Evolutionary conservation across 2,888 invertebrate genomes (phyloP).

Genomic region (Monopis laevigella): DNA sequence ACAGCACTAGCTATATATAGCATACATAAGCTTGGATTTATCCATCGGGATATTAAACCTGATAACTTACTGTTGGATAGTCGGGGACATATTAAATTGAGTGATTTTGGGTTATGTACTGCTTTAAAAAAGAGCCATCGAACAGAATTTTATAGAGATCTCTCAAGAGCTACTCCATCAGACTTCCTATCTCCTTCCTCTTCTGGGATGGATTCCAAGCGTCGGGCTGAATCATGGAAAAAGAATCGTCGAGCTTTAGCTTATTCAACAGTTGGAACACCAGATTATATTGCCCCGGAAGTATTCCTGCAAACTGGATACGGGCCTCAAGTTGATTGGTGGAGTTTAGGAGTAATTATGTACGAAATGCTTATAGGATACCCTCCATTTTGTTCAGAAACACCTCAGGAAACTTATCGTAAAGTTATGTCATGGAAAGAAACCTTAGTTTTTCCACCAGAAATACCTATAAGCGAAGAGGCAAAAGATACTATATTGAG

Average conservation of each 20-base stretch:
- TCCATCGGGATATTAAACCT: constrained; percentile 98
- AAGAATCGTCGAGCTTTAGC: constrained; percentile 95
- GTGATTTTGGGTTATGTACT: constrained; percentile 99
- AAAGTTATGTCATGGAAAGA: constrained; percentile 99
- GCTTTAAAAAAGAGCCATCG: constrained; percentile 98
- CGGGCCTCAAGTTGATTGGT: constrained; percentile 98
- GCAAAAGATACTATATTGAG: constrained; percentile 94
- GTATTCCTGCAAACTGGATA: constrained; percentile 98
- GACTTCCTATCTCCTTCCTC: constrained; percentile 71
- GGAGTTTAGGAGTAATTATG: constrained; percentile 99
- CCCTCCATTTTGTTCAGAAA: constrained; percentile 99
- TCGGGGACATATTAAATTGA: constrained; percentile 94
- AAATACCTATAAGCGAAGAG: constrained; percentile 98
- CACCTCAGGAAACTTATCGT: constrained; percentile 94
- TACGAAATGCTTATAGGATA: constrained; percentile 99
- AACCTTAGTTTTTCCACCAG: constrained; percentile 97
- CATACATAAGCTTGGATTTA: constrained; percentile 97
- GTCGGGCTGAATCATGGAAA: constrained; percentile 99
- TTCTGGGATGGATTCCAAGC: constrained; percentile 92
- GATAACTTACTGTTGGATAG: constrained; percentile 98
- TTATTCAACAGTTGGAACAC: constrained; percentile 95
- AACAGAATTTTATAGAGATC: constrained; percentile 98
- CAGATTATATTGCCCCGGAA: constrained; percentile 99
- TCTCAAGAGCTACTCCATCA: constrained; percentile 95
- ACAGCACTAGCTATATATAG: constrained; percentile 98